These are phyloP conservation scores for Caretta caretta DNA, from an alignment of 2,113 vertebrate species.

Conservation along the genomic window DNA sequence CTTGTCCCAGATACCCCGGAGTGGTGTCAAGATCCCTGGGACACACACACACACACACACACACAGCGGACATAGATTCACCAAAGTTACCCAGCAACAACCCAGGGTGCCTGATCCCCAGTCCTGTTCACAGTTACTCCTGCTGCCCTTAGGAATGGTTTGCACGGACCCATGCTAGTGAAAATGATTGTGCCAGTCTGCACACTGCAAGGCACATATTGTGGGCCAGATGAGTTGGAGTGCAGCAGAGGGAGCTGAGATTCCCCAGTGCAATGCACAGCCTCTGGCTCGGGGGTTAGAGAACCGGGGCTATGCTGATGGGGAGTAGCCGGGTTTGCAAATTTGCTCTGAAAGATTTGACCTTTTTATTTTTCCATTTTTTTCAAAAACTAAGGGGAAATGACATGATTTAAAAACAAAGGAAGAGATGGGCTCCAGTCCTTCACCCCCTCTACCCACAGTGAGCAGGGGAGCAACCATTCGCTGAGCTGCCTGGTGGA, in stretches of 20 bases:
- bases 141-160: neutral
- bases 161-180: neutral
- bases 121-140: neutral
- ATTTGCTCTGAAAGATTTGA: neutral
- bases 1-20: neutral
- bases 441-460: too few relatives aligned
- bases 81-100: neutral
- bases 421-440: neutral
- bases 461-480: neutral
- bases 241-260: neutral
- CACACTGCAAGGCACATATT: neutral
- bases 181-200: neutral
- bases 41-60: neutral
- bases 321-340: neutral
- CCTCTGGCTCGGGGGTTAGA: neutral
- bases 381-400: neutral
- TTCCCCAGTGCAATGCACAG: neutral
- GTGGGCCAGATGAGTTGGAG: neutral
- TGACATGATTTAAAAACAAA: neutral
- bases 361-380: too few relatives aligned
- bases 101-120: neutral
- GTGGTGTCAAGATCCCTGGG: too few relatives aligned
- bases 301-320: neutral
- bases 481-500: neutral
- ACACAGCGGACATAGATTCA: neutral